Base-by-base conservation (phyloP, 1,140 invertebrate genomes). In the Apis dorsata region DNA sequence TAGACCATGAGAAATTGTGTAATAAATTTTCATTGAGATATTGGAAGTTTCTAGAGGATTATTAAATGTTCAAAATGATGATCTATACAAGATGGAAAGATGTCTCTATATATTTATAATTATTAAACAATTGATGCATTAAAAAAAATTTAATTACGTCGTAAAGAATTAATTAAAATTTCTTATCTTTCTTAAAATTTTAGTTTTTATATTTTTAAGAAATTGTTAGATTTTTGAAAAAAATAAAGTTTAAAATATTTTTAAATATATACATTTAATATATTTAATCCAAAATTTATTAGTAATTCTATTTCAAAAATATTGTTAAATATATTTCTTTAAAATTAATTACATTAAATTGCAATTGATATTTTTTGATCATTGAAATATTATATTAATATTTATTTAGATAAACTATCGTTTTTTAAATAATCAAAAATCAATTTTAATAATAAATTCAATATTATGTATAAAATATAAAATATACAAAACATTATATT, bases 11-110 rank as follows among this genome's bases (percentile, higher is more conserved):
- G n/a, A 69, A 81, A 81, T 60, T 60, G n/a, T 51, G 55, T 53
- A 59, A 68, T 75, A 49, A 68, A 66, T 28, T 17, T 57, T 71
- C 51, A 69, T 55, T 60, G 24, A 44, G 4, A 1, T n/a, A 11
- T 28, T 7, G 44, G n/a, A 62, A 76, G 74, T 77, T 69, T 70
- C 55, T 21, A 62, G 5, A 21, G 55, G 28, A 57, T 60, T 69
- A n/a, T 82, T 70, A 69, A 55, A 51, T 21, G 5, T 5, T 44
- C 11, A 19, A 62, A 28, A 53, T 34, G n/a, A 72, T 63, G 0
- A 53, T 55, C 12, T 71, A 8, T 53, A 55, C 24, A 0, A 28
- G 0, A 19, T 28, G 7, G 49, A 24, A 53, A n/a, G 60, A n/a
- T 17, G 3, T 10, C 8, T 44, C 7, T 53, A 5, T 44, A 66